Evolutionary conservation across 2,888 invertebrate species (phyloP), one percentile per base, ranked within the genome.

Genomic region (Eupithecia pulchellata): DNA sequence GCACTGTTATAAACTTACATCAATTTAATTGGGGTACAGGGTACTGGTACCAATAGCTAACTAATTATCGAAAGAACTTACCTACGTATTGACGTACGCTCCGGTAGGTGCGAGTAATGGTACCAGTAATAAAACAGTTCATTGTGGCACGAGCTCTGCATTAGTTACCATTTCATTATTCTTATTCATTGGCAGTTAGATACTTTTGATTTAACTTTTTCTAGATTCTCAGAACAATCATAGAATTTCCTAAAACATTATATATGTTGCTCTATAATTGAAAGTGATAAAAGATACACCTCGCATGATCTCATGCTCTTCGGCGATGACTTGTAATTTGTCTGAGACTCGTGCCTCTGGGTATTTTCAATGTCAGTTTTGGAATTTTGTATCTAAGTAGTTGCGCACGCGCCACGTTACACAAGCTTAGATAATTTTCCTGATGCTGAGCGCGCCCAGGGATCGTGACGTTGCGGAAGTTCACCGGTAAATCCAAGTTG

Each of bases 401-500:
- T 4, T 13, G 52, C 47, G 52, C 52, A 25, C 52, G 52, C 52
- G 52, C 11, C 52, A 25, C 11, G 25, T 25, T 52, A 52, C 52
- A 52, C 52, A 25, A 52, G 25, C 52, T 52, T 25, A 25, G 52
- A 52, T 13, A 47, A 20, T 66, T 66, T 71, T 36, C 70, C 66
- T 64, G 66, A 47, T 9, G 9, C n/a, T 42, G 42, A 9, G n/a
- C 20, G 25, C 55, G 67, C 17, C 17, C 11, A 25, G 11, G 52
- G 32, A 14, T 5, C 30, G 42, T 62, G 63, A 72, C 63, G 60
- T 32, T 27, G 58, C 61, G 58, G 69, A 72, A 69, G 47, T 65
- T 30, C 32, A 60, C 30, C 52, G 72, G 72, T 68, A 72, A 72
- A 69, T 47, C 69, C 72, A 39, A 64, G 27, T 64, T 66, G 64